Evolutionary conservation across 2,888 invertebrate genomes (phyloP), one percentile per base, ranked within the genome.

Genomic region (Ypsolopha sequella): DNA sequence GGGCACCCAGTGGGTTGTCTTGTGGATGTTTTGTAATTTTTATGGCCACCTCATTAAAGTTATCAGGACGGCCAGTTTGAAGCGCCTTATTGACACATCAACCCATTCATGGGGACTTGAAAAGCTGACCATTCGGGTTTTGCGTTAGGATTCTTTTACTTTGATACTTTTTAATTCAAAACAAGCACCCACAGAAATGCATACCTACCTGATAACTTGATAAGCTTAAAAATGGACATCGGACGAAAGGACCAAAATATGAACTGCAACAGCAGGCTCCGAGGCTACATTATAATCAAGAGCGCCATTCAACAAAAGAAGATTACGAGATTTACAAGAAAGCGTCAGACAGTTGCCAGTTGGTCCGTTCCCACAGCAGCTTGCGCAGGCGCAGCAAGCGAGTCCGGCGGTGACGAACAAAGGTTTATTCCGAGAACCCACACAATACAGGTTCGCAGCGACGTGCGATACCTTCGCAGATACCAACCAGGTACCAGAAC

Each of bases 391-490:
- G 61, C 56, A 58, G 62, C 66, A 62, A 63, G 65, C 64, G 61
- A 66, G 60, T 56, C 63, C 56, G 64, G 65, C 81, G 82, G 82
- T 73, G 65, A 60, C 68, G 66, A 76, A 85, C 82, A 85, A 85
- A 86, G 80, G 70, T 71, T 80, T 11, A 79, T 85, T 86, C 85
- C 82, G 70, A 82, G 85, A 85, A 85, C 73, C 68, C 77, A 65
- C 78, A 84, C 80, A 84, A 86, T 86, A 85, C 85, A 77, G 84
- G 85, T 85, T 85, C 78, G 85, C 78, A 70, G 70, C 80, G 75
- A 81, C 84, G 82, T 82, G 85, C 85, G 81, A 82, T 82, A 84
- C 82, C 80, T 80, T 77, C 78, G 81, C 85, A 80, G 84, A 84
- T 82, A 84, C 79, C 72, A 65, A 58, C 72, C 80, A 76, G 76